These are phyloP conservation scores for Cheilosia variabilis DNA, from an alignment of 2,888 invertebrate species.

Conservation along the genomic window DNA sequence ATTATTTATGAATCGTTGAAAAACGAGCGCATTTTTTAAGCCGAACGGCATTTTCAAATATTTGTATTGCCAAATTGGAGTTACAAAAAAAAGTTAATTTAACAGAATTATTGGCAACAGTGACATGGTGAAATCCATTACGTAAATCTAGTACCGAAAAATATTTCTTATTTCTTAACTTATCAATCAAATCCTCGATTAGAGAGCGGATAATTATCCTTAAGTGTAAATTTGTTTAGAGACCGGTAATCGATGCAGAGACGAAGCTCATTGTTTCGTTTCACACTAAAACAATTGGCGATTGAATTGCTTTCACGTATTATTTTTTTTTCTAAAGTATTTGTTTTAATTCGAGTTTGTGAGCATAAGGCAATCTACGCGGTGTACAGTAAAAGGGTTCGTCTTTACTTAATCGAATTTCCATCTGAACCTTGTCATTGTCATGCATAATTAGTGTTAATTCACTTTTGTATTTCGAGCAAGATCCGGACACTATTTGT, in stretches of 20 bases:
- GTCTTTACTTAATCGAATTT: too few species aligned
- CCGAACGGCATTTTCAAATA: slow-evolving; percentile 72
- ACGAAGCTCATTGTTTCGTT: slow-evolving; percentile 48
- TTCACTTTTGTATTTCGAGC: too few species aligned
- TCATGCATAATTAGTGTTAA: too few species aligned
- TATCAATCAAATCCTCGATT: slow-evolving; percentile 62
- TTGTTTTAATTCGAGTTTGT: slow-evolving; percentile 13
- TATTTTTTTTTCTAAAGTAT: slow-evolving; percentile 23
- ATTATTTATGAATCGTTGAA: slow-evolving; percentile 56
- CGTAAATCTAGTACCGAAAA: slow-evolving; percentile 73
- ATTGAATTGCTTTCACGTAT: slow-evolving; percentile 64
- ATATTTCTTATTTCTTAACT: slow-evolving; percentile 62
- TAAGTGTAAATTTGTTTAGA: slow-evolving; percentile 34
- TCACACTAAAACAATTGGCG: slow-evolving; percentile 54
- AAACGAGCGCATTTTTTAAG: slow-evolving; percentile 53
- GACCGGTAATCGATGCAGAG: slow-evolving; percentile 44
- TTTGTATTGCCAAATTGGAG: slow-evolving; percentile 74
- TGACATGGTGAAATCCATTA: slow-evolving; percentile 76
- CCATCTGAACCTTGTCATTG: too few species aligned
- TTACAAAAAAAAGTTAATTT: slow-evolving; percentile 76
- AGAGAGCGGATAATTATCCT: slow-evolving; percentile 50
- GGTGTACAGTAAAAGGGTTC: slow-evolving; percentile 24
- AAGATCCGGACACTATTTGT: too few species aligned
- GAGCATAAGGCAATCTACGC: slow-evolving; percentile 22
- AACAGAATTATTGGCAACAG: slow-evolving; percentile 62